A percentile compares a stretch with the other conserved stretches of the same genome.
Evolutionary conservation across 2,113 vertebrate species (phyloP).

Genomic region (Heloderma charlesbogerti): DNA sequence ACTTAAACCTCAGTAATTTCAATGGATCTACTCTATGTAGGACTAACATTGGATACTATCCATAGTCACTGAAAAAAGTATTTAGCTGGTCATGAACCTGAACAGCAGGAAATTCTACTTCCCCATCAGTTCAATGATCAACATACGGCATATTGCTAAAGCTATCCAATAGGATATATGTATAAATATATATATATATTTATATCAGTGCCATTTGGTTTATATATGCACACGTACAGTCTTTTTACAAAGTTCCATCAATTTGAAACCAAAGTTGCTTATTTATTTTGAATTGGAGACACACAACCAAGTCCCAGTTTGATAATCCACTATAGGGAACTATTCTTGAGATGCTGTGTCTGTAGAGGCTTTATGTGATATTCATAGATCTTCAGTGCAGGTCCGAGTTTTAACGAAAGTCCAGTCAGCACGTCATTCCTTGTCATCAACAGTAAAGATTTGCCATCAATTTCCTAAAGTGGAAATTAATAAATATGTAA

Average conservation of each 20-base stretch:
- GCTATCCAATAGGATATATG: conserved; percentile 84
- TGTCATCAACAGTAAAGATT: conserved; percentile 98
- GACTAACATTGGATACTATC: too few relatives aligned
- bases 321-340: conserved; percentile 83
- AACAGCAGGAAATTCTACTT: conserved; percentile 60
- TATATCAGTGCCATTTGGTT: conserved; percentile 73
- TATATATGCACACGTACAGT: conserved; percentile 77
- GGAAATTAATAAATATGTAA: conserved; percentile 71
- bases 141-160: conserved; percentile 74
- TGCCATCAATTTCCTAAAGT: conserved; percentile 97
- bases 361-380: conserved; percentile 98
- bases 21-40: too few relatives aligned
- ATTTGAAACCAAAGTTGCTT: conserved; percentile 78
- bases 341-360: conserved; percentile 95
- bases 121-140: conserved; percentile 52
- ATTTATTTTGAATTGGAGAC: conserved; percentile 68
- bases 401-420: conserved; percentile 97
- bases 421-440: conserved; percentile 97
- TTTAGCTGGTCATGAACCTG: conserved; percentile 49
- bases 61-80: conserved; percentile 45
- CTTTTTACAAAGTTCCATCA: conserved; percentile 79
- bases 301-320: conserved; percentile 67
- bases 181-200: conserved; percentile 22
- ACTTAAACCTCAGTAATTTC: too few relatives aligned
- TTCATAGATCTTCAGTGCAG: conserved; percentile 98